These are phyloP conservation scores for Steinernema scapterisci DNA, from an alignment of 2,888 invertebrate species.

Conservation along the genomic window DNA sequence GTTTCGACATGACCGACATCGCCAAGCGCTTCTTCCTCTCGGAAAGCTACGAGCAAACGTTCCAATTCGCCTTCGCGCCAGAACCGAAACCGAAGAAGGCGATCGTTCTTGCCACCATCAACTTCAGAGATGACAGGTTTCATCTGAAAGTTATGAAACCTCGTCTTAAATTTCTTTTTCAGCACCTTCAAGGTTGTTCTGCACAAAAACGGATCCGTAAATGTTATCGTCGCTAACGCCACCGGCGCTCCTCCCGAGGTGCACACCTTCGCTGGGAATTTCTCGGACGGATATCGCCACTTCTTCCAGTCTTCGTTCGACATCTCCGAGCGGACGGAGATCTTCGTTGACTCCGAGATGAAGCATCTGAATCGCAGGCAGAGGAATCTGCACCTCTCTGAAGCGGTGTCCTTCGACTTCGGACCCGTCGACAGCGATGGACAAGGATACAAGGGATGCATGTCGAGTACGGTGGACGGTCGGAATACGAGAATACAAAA, in stretches of 20 bases:
- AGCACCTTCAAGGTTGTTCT: slow-evolving; percentile 53
- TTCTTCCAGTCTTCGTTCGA: slow-evolving; percentile 54
- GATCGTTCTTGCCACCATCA: slow-evolving; percentile 40
- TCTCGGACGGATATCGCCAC: slow-evolving; percentile 58
- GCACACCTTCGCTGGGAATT: slow-evolving; percentile 52
- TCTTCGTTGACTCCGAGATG: slow-evolving; percentile 46
- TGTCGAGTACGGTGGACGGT: slow-evolving; percentile 37
- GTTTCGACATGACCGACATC: slow-evolving; percentile 51
- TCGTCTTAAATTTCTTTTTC: slow-evolving; percentile 19
- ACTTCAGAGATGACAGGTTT: slow-evolving; percentile 41
- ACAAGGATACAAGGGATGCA: slow-evolving; percentile 35
- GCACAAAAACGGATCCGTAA: slow-evolving; percentile 53
- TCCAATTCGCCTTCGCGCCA: slow-evolving; percentile 55
- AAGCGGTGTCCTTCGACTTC: slow-evolving; percentile 21
- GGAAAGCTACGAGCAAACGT: slow-evolving; percentile 43
- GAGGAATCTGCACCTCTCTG: slow-evolving; percentile 35
- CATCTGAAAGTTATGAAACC: neutral
- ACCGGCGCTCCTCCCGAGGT: slow-evolving; percentile 39
- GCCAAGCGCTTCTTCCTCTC: slow-evolving; percentile 39
- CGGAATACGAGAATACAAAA: neutral
- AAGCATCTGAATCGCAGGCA: slow-evolving; percentile 33
- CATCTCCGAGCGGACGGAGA: slow-evolving; percentile 39
- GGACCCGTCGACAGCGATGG: slow-evolving; percentile 8
- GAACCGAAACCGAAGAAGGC: slow-evolving; percentile 34
- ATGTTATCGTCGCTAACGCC: slow-evolving; percentile 41